A percentile compares a stretch with the other conserved stretches of the same genome.
phyloP scores from a whole-genome alignment of 2,113 vertebrate genomes.

The Centropristis striata region DNA sequence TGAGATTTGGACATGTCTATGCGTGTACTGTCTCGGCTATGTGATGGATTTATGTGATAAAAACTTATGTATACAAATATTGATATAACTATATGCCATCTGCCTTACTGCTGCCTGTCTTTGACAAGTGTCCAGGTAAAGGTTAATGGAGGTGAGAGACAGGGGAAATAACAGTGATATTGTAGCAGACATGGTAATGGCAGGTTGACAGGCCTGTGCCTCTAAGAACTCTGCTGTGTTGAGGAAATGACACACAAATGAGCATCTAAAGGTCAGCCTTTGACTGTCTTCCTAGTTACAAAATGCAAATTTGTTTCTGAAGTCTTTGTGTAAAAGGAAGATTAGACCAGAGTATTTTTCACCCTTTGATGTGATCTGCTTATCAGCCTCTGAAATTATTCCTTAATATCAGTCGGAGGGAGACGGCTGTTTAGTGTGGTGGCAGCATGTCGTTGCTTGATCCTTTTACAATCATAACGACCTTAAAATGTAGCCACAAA shows the following conservation, averaged over 20 bases:
- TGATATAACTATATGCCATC: slow-evolving; percentile 50
- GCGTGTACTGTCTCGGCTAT: neutral
- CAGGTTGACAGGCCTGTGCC: slow-evolving; percentile 68
- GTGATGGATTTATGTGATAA: neutral
- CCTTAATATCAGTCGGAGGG: slow-evolving; percentile 49
- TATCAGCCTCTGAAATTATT: slow-evolving; percentile 49
- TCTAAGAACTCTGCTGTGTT: slow-evolving; percentile 27
- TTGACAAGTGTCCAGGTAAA: slow-evolving; percentile 66
- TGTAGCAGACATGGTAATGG: slow-evolving; percentile 50
- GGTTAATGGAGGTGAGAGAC: slow-evolving; percentile 68
- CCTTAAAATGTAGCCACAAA: slow-evolving; percentile 15
- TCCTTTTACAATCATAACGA: slow-evolving; percentile 10
- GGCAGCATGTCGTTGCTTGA: slow-evolving; percentile 33
- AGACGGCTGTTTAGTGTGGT: slow-evolving; percentile 27
- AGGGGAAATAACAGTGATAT: slow-evolving; percentile 50
- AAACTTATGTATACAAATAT: slow-evolving; percentile 31
- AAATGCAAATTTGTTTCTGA: slow-evolving; percentile 74
- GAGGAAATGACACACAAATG: slow-evolving; percentile 69
- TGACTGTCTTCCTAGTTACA: slow-evolving; percentile 67
- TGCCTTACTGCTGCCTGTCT: slow-evolving; percentile 29
- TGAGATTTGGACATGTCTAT: neutral
- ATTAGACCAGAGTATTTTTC: slow-evolving; percentile 63
- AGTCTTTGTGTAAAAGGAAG: slow-evolving; percentile 65
- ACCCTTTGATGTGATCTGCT: slow-evolving; percentile 62
- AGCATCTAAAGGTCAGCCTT: slow-evolving; percentile 80